Conservation (phyloP, 1,140 invertebrate species). For the Eueides isabella region DNA sequence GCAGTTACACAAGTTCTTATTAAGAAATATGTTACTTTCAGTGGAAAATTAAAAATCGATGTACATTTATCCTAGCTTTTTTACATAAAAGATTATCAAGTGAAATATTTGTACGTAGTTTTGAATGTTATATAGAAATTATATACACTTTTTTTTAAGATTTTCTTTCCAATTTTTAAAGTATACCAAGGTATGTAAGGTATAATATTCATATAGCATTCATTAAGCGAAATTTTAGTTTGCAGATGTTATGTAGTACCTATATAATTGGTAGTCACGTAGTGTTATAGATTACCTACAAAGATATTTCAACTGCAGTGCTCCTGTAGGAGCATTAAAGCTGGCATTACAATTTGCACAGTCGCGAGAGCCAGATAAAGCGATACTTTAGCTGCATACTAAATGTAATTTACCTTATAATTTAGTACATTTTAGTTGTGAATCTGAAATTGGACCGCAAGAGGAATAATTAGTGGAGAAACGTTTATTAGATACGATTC, state of each 20-base stretch:
- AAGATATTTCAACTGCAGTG: conserved; percentile 42
- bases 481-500: conserved; percentile 15
- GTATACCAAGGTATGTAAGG: background rate
- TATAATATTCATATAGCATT: too few species aligned
- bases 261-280: conserved; percentile 10
- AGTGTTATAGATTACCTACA: conserved; percentile 36
- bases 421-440: conserved; percentile 31
- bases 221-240: background rate
- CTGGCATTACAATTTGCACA: conserved; percentile 39
- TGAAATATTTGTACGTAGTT: background rate
- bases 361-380: conserved; percentile 36
- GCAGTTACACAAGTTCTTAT: conserved; percentile 15
- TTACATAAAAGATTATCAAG: background rate
- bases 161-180: background rate
- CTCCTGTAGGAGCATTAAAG: conserved; percentile 29
- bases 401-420: conserved; percentile 40
- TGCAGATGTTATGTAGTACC: background rate
- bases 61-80: conserved; percentile 3
- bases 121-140: background rate
- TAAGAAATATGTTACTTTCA: conserved; percentile 19
- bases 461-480: conserved; percentile 23
- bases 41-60: conserved; percentile 19
- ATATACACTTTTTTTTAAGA: background rate
- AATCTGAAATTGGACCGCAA: conserved; percentile 26
- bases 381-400: conserved; percentile 35